These are phyloP conservation scores for Pseudomyrmex cubaensis DNA, from an alignment of 1,140 invertebrate genomes.

Conservation along the genomic window DNA sequence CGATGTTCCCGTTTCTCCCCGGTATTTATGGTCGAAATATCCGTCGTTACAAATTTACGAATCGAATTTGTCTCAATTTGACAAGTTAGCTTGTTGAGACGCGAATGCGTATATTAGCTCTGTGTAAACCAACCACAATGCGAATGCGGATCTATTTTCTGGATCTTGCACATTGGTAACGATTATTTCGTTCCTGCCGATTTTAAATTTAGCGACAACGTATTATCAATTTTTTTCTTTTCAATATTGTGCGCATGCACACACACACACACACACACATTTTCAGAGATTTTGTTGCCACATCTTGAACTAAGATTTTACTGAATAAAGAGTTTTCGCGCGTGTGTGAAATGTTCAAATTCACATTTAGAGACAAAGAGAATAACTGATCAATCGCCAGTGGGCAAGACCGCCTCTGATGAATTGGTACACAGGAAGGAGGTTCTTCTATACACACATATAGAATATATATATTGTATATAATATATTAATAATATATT, in stretches of 20 bases:
- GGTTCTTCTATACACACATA: conserved; percentile 47
- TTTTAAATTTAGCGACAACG: too few relatives aligned
- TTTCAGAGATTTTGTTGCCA: neutral
- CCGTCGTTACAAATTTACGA: conserved; percentile 25
- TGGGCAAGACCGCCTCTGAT: conserved; percentile 21
- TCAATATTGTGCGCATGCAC: neutral
- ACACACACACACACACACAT: neutral
- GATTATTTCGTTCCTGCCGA: neutral
- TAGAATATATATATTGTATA: conserved; percentile 49
- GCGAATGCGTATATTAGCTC: neutral
- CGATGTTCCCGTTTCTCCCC: conserved; percentile 38
- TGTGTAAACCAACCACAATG: conserved; percentile 40
- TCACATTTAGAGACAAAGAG: neutral
- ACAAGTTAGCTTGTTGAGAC: conserved; percentile 7
- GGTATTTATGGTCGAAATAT: conserved; percentile 34
- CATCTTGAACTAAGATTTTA: neutral
- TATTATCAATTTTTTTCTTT: neutral
- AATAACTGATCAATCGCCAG: neutral
- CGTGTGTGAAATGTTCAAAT: neutral
- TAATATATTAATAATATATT: conserved; percentile 53
- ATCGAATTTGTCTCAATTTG: conserved; percentile 26
- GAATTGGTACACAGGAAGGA: neutral
- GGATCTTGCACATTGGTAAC: conserved; percentile 31
- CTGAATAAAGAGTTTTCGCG: neutral
- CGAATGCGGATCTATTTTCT: neutral